Evolutionary conservation across 2,113 vertebrate genomes (phyloP), one percentile per base, ranked within the genome.

Genomic region (Malaclemys terrapin): DNA sequence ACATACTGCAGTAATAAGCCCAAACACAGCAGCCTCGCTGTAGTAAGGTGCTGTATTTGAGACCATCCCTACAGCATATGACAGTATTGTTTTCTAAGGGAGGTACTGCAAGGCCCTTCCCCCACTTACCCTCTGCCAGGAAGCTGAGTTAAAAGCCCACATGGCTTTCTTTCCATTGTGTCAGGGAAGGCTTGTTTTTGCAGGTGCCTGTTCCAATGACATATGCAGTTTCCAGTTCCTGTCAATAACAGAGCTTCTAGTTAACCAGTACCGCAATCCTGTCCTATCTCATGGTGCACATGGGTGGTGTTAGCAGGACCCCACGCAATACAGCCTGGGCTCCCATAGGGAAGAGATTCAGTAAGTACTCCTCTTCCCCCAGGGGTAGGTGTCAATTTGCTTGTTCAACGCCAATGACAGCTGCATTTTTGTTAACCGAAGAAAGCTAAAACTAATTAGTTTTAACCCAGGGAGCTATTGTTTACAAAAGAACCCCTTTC

Each of bases 61-160:
- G 53, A 22, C 19, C 50, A 80, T 62, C 35, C 45, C n/a, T 31
- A 45, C 65, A 89, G 53, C 13, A 20, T 0, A 20, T 0, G 0
- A 11, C 62, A 22, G 10, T 42, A 84, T 16, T n/a, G 24, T 65
- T 91, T 1, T 24, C 42, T 84, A 83, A 93, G 93, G 17, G 50
- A 1, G 2, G 10, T 75, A 91, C n/a, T 42, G 82, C 54, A n/a
- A 4, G 88, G 65, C 35, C 5, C 4, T 91, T 93, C 87, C 3
- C 31, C 3, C 42, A 8, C 20, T 78, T 85, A 7, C 80, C 8
- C 24, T 38, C 50, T 86, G 62, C 9, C 83, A 88, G 69, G 47
- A 90, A 52, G 29, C 8, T 42, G 38, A 91, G 3, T 82, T 56
- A 84, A 59, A 92, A 82, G 47, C 17, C 24, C 52, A 6, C 2